Evolutionary conservation across 1,140 invertebrate genomes (phyloP).

Genomic region (Drosophila sproati): DNA sequence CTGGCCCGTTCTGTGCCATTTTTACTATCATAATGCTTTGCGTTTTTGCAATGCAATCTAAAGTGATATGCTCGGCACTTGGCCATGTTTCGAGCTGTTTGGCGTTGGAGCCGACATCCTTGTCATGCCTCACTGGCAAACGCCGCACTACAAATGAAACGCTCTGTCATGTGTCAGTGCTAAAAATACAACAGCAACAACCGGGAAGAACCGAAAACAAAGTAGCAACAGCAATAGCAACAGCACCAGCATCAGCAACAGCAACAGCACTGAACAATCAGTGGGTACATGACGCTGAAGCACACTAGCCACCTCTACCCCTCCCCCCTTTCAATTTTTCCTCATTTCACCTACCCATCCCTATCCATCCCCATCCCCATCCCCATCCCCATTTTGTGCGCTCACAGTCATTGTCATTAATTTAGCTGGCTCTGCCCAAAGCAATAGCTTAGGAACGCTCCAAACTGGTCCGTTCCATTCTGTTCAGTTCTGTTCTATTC

Average conservation of each 20-base stretch:
- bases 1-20: background rate
- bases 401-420: conserved; percentile 80
- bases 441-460: conserved; percentile 70
- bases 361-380: conserved; percentile 16
- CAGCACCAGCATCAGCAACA: conserved; percentile 33
- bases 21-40: conserved; percentile 21
- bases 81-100: conserved; percentile 3
- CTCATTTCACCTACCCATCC: background rate
- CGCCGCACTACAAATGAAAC: conserved; percentile 73
- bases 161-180: conserved; percentile 81
- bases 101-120: conserved; percentile 58
- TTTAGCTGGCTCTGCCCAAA: conserved; percentile 66
- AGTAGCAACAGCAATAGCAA: conserved; percentile 39
- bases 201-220: conserved; percentile 40
- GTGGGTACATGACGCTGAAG: conserved; percentile 55
- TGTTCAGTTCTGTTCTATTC: conserved; percentile 16
- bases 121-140: conserved; percentile 55
- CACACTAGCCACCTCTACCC: conserved; percentile 9
- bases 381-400: conserved; percentile 31
- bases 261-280: conserved; percentile 66
- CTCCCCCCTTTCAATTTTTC: background rate
- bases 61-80: conserved; percentile 29
- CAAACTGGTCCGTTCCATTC: conserved; percentile 26
- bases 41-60: conserved; percentile 55
- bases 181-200: conserved; percentile 35